These are phyloP conservation scores for Caenorhabditis sinica DNA, from an alignment of 2,888 invertebrate genomes.

Conservation along the genomic window DNA sequence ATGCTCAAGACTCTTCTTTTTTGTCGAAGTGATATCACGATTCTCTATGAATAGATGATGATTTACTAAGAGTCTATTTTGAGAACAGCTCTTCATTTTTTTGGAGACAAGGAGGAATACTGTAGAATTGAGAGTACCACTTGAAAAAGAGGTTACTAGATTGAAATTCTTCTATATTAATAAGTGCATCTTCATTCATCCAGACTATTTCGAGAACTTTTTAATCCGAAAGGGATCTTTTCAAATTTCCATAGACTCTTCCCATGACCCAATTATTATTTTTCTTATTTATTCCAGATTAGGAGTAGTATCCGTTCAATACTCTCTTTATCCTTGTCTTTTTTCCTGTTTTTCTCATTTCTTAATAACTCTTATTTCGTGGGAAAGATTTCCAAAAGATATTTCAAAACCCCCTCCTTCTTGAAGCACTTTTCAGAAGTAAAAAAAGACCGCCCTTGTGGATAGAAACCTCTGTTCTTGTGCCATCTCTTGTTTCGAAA, in stretches of 20 bases:
- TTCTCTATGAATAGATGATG: constrained; percentile 46
- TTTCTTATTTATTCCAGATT: constrained; percentile 43
- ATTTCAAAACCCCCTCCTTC: not conserved
- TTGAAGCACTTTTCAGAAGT: constrained; percentile 19
- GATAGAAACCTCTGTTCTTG: not conserved
- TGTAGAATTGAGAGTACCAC: not conserved
- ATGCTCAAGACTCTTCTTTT: not conserved
- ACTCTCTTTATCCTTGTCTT: not conserved
- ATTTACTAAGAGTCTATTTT: constrained; percentile 8
- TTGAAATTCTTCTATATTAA: too few species aligned
- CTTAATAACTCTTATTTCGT: constrained; percentile 27
- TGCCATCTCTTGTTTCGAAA: constrained; percentile 24
- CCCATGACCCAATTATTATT: constrained; percentile 21
- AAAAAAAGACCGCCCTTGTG: not conserved
- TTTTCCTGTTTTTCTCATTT: constrained; percentile 2
- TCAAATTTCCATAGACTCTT: not conserved
- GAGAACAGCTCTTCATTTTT: not conserved
- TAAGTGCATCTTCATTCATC: too few species aligned
- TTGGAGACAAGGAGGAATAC: not conserved
- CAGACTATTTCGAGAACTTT: constrained; percentile 2
- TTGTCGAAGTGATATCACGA: constrained; percentile 35
- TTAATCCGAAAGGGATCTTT: not conserved
- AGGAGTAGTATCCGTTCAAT: constrained; percentile 29
- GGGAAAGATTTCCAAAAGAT: not conserved
- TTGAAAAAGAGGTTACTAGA: too few species aligned